Percentiles rank a stretch among this genome's conserved stretches.
Conservation (phyloP, 2,113 vertebrate genomes). For the Lophura nycthemera region DNA sequence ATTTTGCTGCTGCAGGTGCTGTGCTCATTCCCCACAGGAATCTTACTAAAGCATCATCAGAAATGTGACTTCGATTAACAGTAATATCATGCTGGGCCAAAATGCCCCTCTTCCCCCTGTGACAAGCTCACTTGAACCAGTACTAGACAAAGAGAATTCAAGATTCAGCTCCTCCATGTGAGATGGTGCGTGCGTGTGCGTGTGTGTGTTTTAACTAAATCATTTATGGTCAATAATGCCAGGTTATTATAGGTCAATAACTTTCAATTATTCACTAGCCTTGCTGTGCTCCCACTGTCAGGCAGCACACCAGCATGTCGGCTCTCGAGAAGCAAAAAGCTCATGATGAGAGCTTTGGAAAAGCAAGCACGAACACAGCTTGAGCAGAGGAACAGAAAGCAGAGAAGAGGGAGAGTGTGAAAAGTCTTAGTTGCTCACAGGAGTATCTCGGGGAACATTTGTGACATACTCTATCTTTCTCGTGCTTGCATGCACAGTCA, state of each 20-base stretch:
- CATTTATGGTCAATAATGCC: conserved; percentile 77
- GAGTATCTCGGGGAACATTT: background rate
- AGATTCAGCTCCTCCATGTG: conserved; percentile 49
- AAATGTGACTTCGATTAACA: background rate
- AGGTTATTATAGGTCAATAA: conserved; percentile 77
- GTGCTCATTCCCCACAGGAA: background rate
- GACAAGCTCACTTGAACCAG: background rate
- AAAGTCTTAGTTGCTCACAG: conserved; percentile 25
- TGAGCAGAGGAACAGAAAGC: conserved; percentile 40
- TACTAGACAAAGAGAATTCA: conserved; percentile 26
- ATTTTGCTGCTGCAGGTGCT: background rate
- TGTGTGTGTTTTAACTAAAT: conserved; percentile 63
- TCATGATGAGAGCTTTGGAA: conserved; percentile 68
- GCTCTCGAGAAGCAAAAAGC: conserved; percentile 62
- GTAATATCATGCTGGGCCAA: background rate
- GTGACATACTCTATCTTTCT: background rate
- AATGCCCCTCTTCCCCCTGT: background rate
- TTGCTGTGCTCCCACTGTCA: conserved; percentile 63
- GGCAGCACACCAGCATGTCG: conserved; percentile 36
- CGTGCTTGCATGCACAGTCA: background rate
- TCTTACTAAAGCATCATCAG: background rate
- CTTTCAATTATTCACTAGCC: conserved; percentile 76
- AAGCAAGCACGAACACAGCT: conserved; percentile 55
- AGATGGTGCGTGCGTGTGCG: background rate
- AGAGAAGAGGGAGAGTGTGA: background rate